Base-by-base conservation (phyloP, 2,888 invertebrate genomes). In the Tachina fera region DNA sequence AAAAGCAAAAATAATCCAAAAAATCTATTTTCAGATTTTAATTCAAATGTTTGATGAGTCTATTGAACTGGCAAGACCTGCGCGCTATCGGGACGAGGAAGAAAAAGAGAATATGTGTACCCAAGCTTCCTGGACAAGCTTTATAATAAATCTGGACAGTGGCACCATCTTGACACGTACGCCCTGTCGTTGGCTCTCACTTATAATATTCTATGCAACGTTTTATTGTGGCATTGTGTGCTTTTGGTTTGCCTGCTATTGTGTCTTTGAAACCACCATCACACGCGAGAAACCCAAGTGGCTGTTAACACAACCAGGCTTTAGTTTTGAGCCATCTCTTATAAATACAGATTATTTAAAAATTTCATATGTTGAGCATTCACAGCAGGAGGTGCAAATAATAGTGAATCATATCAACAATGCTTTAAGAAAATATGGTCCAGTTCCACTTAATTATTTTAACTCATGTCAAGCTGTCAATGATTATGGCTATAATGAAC, bases 291-390 rank as follows among this genome's bases (percentile, higher is more conserved):
- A 10, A 31, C 72, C 83, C 10, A 67, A 68, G 49, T 77, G 77
- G 77, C 39, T 31, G 8, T 10, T 83, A 11, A 3, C 58, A 10
- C 77, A 83, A 13, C 67, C 83, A 3, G 83, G 82, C 3, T 65
- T 82, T 58, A 76, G 70, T 65, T 77, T 71, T 71, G 76, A 82
- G 45, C 76, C 82, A 1, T 31, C 19, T 1, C 10, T 65, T 9
- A 41, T 43, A 1, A 14, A 9, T 9, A 19, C 39, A 8, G 43
- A 43, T 16, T 65, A 45, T 22, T 22, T 65, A 10, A 60, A 60
- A 72, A 72, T 83, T 39, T 58, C 60, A 43, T 83, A 60, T 11
- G 10, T 67, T 22, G 51, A 67, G 11, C 9, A 71, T 1, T 10
- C 51, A 3, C 11, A 58, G 16, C 39, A 65, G 9, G 67, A 72